Conservation (phyloP, 2,113 vertebrate species). For the Ellobius talpinus region DNA sequence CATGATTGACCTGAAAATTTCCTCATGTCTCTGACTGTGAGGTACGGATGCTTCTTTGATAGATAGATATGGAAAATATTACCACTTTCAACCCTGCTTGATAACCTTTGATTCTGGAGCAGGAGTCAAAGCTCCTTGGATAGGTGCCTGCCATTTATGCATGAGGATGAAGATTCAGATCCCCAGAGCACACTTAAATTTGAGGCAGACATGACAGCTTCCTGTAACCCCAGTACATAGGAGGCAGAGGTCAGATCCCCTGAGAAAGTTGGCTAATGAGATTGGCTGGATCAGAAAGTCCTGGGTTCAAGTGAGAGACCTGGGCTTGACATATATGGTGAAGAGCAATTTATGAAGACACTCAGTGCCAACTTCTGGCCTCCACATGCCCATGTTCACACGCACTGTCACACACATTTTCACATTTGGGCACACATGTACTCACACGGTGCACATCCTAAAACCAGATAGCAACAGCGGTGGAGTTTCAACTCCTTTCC, state of each 20-base stretch:
- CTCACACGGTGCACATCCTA: not conserved
- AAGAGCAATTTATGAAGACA: not conserved
- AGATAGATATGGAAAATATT: not conserved
- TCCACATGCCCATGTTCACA: not conserved
- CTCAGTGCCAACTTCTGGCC: not conserved
- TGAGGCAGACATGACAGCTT: not conserved
- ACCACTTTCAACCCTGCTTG: conserved; percentile 35
- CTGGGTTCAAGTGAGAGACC: not conserved
- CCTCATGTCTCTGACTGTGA: not conserved
- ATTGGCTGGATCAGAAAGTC: not conserved
- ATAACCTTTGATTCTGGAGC: conserved; percentile 3
- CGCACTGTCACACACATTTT: not conserved
- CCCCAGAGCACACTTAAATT: no score
- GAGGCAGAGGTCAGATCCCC: not conserved
- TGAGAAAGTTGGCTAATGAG: not conserved
- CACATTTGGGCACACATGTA: not conserved
- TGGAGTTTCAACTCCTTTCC: not conserved
- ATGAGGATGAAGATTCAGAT: not conserved
- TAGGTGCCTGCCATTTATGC: no score
- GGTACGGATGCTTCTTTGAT: not conserved
- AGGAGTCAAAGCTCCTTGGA: not conserved
- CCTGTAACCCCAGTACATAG: no score
- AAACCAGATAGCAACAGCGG: not conserved
- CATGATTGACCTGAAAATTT: not conserved
- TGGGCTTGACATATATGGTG: not conserved